Percentiles rank a stretch among this genome's conserved stretches.
phyloP scores from a whole-genome alignment of 2,888 invertebrate species.

The Pterostichus niger region DNA sequence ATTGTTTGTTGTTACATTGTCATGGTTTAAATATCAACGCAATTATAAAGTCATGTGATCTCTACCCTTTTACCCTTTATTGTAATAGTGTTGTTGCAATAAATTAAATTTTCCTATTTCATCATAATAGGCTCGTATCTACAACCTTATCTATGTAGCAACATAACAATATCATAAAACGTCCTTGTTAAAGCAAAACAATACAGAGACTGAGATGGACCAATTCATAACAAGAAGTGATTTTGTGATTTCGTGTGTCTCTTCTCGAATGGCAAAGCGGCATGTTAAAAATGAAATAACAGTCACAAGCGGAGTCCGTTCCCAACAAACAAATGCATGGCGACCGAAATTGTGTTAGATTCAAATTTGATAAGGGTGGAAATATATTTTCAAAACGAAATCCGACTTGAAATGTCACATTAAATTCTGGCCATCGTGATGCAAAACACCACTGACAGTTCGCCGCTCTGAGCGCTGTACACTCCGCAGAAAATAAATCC shows the following conservation, averaged over 20 bases:
- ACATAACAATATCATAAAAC: too few relatives aligned
- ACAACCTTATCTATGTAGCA: too few relatives aligned
- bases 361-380: slow-evolving; percentile 65
- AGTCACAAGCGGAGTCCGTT: slow-evolving; percentile 46
- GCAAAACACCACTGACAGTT: slow-evolving; percentile 58
- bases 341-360: slow-evolving; percentile 64
- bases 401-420: slow-evolving; percentile 66
- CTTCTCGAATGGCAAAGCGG: slow-evolving; percentile 27
- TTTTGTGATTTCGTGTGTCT: slow-evolving; percentile 25
- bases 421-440: slow-evolving; percentile 61
- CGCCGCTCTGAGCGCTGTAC: slow-evolving; percentile 28
- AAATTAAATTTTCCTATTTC: neutral
- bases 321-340: slow-evolving; percentile 53
- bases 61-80: too few relatives aligned
- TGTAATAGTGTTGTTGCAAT: too few relatives aligned
- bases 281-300: slow-evolving; percentile 62
- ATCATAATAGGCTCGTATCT: neutral
- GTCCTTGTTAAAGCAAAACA: neutral
- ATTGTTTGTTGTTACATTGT: too few relatives aligned
- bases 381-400: slow-evolving; percentile 66
- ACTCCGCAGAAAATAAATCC: slow-evolving; percentile 21
- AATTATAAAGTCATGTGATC: too few relatives aligned
- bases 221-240: slow-evolving; percentile 49
- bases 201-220: slow-evolving; percentile 3
- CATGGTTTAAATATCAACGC: too few relatives aligned